Base-by-base conservation (phyloP, 2,113 vertebrate genomes). In the Fulica atra region DNA sequence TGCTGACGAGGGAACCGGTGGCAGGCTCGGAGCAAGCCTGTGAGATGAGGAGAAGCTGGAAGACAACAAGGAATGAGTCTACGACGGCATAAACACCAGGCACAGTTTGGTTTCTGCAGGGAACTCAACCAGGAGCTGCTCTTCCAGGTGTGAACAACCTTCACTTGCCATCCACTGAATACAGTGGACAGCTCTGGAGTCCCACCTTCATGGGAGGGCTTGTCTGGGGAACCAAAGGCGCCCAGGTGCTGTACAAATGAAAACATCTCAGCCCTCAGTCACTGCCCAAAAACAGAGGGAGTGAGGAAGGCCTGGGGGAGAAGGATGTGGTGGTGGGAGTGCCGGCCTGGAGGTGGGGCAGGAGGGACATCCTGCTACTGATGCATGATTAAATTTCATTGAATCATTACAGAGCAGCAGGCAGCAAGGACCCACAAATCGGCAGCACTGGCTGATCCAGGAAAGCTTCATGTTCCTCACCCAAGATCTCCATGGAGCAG, bases 1-100 rank as follows among this genome's bases (percentile, higher is more conserved):
- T 97, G 89, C 94, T 96, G 76, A 86, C 86, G 68, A 96, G 80
- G 95, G 81, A 90, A 96, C 54, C 0, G 0, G 61, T 78, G 73
- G 93, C 72, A 72, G 96, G 96, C 72, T 57, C 28, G 0, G 74
- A 95, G 59, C 87, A 93, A 95, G 54, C 77, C 86, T 70, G 80
- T 8, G 11, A 65, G 56, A 66, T n/a, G 44, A 33, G 86, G 69
- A 96, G 66, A 74, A 73, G 82, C 85, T 89, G 92, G 68, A 95
- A 70, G 81, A 95, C 61, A 80, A 72, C 60, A 13, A 17, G 36
- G 68, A 82, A 74, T 5, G 0, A 92, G 88, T 44, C 29, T 31
- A 60, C 0, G 0, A 87, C 11, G 54, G 59, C 46, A 90, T 38
- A 54, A 83, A 8, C 46, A 89, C 63, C n/a, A 81, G 48, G 14